Evolutionary conservation across 2,797 vertebrate species (phyloP).

Genomic region (Adrianichthys oophorus): DNA sequence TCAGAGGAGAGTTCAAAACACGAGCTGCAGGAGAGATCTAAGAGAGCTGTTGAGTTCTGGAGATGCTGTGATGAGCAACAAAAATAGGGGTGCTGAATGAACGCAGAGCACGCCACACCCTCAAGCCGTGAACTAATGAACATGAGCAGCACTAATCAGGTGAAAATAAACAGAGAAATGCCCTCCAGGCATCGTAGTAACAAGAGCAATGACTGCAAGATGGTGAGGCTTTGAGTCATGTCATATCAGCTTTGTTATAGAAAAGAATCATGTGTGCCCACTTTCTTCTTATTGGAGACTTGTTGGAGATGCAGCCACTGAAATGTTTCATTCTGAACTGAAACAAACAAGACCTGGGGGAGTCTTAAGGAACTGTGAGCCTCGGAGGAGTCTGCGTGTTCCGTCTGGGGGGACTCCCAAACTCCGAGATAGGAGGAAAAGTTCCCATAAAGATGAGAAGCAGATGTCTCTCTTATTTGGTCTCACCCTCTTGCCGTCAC

Average conservation of each 20-base stretch:
- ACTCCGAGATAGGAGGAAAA: slow-evolving; percentile 76
- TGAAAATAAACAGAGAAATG: slow-evolving; percentile 73
- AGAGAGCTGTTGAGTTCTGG: slow-evolving; percentile 16
- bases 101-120: slow-evolving; percentile 64
- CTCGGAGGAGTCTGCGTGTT: slow-evolving; percentile 63
- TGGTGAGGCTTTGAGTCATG: slow-evolving; percentile 11
- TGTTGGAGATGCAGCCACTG: slow-evolving; percentile 24
- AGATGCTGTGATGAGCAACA: slow-evolving; percentile 58
- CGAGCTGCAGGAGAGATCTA: slow-evolving; percentile 21
- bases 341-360: slow-evolving; percentile 60
- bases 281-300: slow-evolving; percentile 16
- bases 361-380: slow-evolving; percentile 58
- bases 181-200: slow-evolving; percentile 49
- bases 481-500: slow-evolving; percentile 53
- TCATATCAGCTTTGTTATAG: slow-evolving; percentile 2
- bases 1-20: slow-evolving; percentile 30
- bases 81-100: slow-evolving; percentile 63
- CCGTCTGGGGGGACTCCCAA: slow-evolving; percentile 70
- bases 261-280: background rate
- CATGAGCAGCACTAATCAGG: slow-evolving; percentile 70
- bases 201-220: slow-evolving; percentile 42
- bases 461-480: slow-evolving; percentile 78
- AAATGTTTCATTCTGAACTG: slow-evolving; percentile 51
- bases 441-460: slow-evolving; percentile 86
- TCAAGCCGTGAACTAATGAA: slow-evolving; percentile 48